Evolutionary conservation across 2,797 vertebrate genomes (phyloP), one percentile per base, ranked within the genome.

Genomic region (Lycodopsis pacificus): DNA sequence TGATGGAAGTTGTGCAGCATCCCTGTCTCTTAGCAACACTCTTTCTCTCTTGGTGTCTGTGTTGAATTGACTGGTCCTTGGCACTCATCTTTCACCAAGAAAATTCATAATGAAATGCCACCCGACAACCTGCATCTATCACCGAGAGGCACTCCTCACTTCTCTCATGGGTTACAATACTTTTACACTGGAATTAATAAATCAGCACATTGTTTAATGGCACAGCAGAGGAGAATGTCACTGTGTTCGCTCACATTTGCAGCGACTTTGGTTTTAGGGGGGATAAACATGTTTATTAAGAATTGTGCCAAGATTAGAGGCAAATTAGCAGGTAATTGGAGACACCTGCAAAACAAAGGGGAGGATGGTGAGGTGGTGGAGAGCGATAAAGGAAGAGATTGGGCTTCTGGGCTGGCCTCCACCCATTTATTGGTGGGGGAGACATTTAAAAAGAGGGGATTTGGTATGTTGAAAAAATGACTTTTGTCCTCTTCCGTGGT

Each of bases 21-120:
- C 97, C 94, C 96, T 91, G 98, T 99, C 96, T 97, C 98, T 97
- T 99, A 99, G 98, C 98, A 99, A 99, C 98, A 95, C 96, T 94
- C 96, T 91, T 95, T 96, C 95, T 95, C 96, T 96, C 95, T 96
- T 95, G 96, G 95, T 96, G 95, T 92, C 93, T 92, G 95, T 93
- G 94, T 95, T 96, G 96, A 96, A 96, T 95, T 96, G 96, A 97
- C 96, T 97, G 96, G 95, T 97, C 96, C 95, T 96, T 95, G 95
- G 96, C 96, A 96, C 97, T 98, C 96, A 96, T 98, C 96, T 97
- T 96, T 97, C 96, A 97, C 94, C 95, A 94, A 95, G 95, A 96
- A 89, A 93, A 95, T 96, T 96, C 95, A 97, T 96, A 97, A 97
- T 98, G 96, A 97, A 97, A 98, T 96, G 96, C 96, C 96, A 97